phyloP scores from a whole-genome alignment of 1,140 invertebrate species.

The Bicyclus anynana region DNA sequence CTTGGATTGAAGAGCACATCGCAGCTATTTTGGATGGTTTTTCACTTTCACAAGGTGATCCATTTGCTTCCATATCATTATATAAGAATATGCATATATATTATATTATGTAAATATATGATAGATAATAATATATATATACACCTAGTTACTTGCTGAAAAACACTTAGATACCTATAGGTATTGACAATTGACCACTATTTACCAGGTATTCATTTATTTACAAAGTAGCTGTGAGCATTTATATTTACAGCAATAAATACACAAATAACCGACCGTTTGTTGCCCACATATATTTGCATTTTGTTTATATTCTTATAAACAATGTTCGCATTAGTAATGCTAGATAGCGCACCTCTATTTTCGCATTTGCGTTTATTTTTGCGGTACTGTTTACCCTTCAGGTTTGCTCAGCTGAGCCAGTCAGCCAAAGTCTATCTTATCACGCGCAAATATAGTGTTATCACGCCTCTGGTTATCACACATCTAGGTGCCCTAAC shows the following conservation, averaged over 20 bases:
- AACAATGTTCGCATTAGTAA: background rate
- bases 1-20: too few species aligned
- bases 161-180: too few species aligned
- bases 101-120: too few species aligned
- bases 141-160: too few species aligned
- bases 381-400: background rate
- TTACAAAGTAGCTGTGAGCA: background rate
- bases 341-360: background rate
- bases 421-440: background rate
- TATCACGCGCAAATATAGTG: background rate
- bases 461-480: background rate
- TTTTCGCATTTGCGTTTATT: background rate
- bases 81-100: too few species aligned
- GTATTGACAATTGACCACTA: too few species aligned
- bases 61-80: too few species aligned
- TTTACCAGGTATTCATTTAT: too few species aligned
- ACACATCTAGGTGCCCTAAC: background rate
- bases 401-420: background rate
- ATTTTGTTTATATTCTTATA: background rate
- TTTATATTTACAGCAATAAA: background rate
- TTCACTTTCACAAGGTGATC: too few species aligned
- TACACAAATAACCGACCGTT: background rate
- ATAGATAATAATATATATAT: too few species aligned
- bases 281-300: background rate
- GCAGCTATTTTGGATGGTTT: too few species aligned